These are phyloP conservation scores for Homarus americanus DNA, from an alignment of 1,140 invertebrate genomes.

Conservation along the genomic window DNA sequence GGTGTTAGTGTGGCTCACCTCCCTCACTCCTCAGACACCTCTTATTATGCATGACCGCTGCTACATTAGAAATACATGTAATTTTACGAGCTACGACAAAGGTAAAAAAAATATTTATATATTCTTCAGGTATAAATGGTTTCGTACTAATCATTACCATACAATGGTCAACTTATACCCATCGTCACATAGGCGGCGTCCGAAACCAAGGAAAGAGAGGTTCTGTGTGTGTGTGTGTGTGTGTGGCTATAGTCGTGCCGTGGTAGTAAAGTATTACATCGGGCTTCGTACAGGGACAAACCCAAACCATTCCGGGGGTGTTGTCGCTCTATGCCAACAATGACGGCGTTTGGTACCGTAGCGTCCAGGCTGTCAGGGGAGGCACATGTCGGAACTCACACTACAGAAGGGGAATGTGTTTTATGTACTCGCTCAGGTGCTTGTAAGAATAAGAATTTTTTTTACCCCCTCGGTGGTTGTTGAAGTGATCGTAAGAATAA, in stretches of 20 bases:
- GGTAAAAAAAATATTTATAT: too few relatives aligned
- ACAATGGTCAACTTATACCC: conserved; percentile 18
- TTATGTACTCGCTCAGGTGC: background rate
- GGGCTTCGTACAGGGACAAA: background rate
- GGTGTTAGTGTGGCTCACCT: too few relatives aligned
- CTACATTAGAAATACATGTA: too few relatives aligned
- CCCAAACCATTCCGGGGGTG: background rate
- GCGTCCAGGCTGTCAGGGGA: background rate
- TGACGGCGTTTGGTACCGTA: background rate
- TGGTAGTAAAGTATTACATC: background rate
- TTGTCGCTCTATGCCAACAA: background rate
- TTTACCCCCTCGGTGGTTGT: too few relatives aligned
- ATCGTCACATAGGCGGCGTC: conserved; percentile 9
- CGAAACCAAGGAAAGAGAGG: background rate
- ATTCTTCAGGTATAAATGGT: background rate
- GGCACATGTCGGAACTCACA: background rate
- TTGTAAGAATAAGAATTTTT: background rate
- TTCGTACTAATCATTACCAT: conserved; percentile 30
- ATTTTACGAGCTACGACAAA: too few relatives aligned
- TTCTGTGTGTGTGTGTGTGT: too few relatives aligned
- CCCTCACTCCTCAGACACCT: too few relatives aligned
- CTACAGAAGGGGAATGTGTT: background rate
- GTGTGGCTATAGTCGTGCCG: too few relatives aligned
- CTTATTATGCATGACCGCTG: too few relatives aligned
- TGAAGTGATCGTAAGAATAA: too few relatives aligned